phyloP scores from a whole-genome alignment of 2,797 vertebrate genomes.

The Aplochiton taeniatus region DNA sequence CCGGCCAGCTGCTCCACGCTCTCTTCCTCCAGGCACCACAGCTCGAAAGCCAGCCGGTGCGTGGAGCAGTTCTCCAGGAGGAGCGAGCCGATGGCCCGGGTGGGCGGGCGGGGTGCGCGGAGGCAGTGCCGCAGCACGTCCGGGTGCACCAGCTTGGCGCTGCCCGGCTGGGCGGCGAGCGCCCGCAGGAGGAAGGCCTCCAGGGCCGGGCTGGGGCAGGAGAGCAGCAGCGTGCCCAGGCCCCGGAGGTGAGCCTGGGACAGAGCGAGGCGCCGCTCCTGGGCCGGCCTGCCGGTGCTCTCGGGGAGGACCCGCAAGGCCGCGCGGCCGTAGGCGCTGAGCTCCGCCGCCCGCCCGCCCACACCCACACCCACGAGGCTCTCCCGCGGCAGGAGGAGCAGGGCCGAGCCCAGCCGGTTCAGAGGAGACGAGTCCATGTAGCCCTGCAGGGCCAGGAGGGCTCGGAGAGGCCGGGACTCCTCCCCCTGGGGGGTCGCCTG shows the following conservation, averaged over 20 bases:
- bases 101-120: constrained; percentile 39
- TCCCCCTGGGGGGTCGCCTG: constrained; percentile 42
- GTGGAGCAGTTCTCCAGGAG: constrained; percentile 75
- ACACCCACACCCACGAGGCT: constrained; percentile 65
- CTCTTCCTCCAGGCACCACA: constrained; percentile 80
- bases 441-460: constrained; percentile 75
- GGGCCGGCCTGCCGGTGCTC: constrained; percentile 46
- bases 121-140: constrained; percentile 83
- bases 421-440: constrained; percentile 76
- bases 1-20: constrained; percentile 59
- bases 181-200: constrained; percentile 78
- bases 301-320: constrained; percentile 81
- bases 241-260: constrained; percentile 78
- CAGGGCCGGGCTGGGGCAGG: constrained; percentile 73
- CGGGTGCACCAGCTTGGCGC: constrained; percentile 67
- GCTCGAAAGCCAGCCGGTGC: constrained; percentile 85
- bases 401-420: constrained; percentile 74
- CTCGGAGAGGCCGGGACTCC: constrained; percentile 73
- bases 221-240: constrained; percentile 77
- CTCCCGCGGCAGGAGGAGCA: constrained; percentile 81
- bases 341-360: constrained; percentile 45
- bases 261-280: constrained; percentile 60
- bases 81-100: neutral
- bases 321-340: constrained; percentile 79
- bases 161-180: constrained; percentile 74